A percentile compares a stretch with the other conserved stretches of the same genome.
Conservation (phyloP, 2,797 vertebrate genomes). For the Megalops cyprinoides region DNA sequence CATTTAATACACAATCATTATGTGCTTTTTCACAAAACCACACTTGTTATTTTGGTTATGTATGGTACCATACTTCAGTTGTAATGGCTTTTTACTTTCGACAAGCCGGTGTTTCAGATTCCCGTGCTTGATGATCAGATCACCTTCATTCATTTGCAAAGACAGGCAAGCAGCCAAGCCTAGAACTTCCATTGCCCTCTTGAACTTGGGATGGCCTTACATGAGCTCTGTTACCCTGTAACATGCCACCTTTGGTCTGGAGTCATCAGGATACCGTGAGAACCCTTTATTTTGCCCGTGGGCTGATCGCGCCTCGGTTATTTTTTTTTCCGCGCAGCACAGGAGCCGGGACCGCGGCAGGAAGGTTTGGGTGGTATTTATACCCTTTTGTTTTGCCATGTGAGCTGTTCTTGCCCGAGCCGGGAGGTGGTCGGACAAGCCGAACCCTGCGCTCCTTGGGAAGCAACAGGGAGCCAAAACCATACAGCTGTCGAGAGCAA, state of each 20-base stretch:
- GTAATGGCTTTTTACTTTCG: constrained; percentile 48
- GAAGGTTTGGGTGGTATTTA: constrained; percentile 61
- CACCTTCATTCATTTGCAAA: constrained; percentile 38
- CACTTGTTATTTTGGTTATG: constrained; percentile 70
- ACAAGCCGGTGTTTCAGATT: constrained; percentile 42
- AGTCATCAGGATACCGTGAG: constrained; percentile 63
- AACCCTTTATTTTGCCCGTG: constrained; percentile 61
- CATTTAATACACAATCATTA: constrained; percentile 71
- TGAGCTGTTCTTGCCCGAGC: constrained; percentile 56
- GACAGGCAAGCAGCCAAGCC: background rate
- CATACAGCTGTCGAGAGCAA: constrained; percentile 55
- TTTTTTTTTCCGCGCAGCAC: constrained; percentile 63
- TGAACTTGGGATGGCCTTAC: constrained; percentile 47
- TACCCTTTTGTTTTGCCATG: constrained; percentile 65
- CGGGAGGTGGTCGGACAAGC: constrained; percentile 57
- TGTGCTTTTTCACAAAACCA: constrained; percentile 67
- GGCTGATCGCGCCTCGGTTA: constrained; percentile 65
- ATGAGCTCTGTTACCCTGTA: constrained; percentile 40
- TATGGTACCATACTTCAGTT: constrained; percentile 53
- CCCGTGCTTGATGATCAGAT: constrained; percentile 15
- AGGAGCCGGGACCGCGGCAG: constrained; percentile 48
- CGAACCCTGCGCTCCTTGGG: constrained; percentile 60
- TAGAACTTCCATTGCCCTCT: constrained; percentile 47
- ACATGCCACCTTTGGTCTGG: constrained; percentile 55
- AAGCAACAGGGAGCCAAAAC: constrained; percentile 64